These are phyloP conservation scores for Apocrypta bakeri DNA, from an alignment of 1,140 invertebrate species.

Conservation along the genomic window DNA sequence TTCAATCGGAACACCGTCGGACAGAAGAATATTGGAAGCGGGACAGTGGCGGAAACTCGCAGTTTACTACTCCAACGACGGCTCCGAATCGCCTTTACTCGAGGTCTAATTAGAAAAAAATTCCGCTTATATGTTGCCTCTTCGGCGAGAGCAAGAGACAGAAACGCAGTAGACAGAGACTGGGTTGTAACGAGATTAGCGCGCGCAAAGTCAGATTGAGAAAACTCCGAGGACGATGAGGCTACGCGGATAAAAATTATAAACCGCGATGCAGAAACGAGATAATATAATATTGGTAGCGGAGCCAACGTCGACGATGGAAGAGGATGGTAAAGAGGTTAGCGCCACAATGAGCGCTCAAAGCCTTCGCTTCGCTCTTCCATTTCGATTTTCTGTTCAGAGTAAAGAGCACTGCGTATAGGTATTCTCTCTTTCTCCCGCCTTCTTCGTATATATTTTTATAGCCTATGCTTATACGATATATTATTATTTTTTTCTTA, in stretches of 20 bases:
- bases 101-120: constrained; percentile 34
- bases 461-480: too few species aligned
- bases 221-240: constrained; percentile 59
- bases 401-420: not conserved
- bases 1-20: constrained; percentile 69
- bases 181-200: constrained; percentile 67
- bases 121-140: not conserved
- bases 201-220: constrained; percentile 69
- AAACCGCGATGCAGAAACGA: constrained; percentile 70
- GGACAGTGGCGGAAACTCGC: constrained; percentile 64
- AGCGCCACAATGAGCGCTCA: constrained; percentile 63
- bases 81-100: constrained; percentile 8
- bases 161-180: not conserved
- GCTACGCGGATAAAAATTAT: constrained; percentile 65
- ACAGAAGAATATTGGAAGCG: constrained; percentile 73
- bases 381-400: not conserved
- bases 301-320: constrained; percentile 55
- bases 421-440: not conserved
- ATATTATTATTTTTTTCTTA: too few species aligned
- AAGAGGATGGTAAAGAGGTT: constrained; percentile 66
- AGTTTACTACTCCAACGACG: constrained; percentile 25
- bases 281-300: constrained; percentile 73
- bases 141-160: constrained; percentile 46
- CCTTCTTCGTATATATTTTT: not conserved
- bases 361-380: constrained; percentile 8